phyloP scores from a whole-genome alignment of 2,797 vertebrate species.

The Cyclura pinguis region DNA sequence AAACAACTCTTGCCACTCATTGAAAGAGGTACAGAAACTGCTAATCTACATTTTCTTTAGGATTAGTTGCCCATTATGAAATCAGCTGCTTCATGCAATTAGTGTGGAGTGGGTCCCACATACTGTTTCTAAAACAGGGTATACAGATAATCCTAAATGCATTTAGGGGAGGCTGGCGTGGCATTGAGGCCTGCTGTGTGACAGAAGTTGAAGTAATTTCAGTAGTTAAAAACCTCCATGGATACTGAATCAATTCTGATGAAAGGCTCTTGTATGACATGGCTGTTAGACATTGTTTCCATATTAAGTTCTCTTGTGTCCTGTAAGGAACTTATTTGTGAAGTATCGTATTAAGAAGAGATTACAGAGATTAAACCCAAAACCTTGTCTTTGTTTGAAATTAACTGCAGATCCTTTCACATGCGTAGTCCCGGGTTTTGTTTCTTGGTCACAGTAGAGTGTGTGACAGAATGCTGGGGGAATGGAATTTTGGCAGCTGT shows the following conservation, averaged over 20 bases:
- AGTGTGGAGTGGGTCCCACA: background rate
- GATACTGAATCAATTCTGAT: background rate
- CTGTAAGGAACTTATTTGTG: background rate
- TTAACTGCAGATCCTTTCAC: background rate
- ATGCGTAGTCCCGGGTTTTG: background rate
- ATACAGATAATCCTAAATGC: background rate
- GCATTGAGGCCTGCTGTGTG: background rate
- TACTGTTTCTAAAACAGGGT: background rate
- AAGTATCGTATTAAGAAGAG: background rate
- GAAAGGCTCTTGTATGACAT: background rate
- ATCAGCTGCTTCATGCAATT: background rate
- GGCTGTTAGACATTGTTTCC: background rate
- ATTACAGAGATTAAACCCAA: background rate
- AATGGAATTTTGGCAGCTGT: background rate
- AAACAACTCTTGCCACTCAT: background rate
- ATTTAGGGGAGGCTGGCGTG: background rate
- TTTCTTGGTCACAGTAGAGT: background rate
- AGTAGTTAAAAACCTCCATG: background rate
- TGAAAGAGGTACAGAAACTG: background rate
- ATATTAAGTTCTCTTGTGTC: background rate
- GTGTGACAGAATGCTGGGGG: background rate
- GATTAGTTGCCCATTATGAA: slow-evolving; percentile 2
- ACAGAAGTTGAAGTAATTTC: background rate
- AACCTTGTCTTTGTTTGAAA: background rate
- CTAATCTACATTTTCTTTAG: background rate